phyloP scores from a whole-genome alignment of 2,797 vertebrate genomes.

The Pseudochirops cupreus region DNA sequence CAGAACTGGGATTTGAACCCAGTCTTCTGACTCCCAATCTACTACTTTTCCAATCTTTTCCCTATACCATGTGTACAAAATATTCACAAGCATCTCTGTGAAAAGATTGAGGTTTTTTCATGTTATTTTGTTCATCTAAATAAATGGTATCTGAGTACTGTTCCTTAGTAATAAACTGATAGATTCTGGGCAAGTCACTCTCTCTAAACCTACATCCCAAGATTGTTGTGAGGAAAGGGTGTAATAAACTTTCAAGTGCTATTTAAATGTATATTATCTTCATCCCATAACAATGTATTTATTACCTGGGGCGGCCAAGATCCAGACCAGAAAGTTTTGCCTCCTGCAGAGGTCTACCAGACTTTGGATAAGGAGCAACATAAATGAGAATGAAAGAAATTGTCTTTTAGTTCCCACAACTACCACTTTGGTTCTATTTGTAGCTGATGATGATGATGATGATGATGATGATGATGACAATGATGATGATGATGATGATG shows the following conservation, averaged over 20 bases:
- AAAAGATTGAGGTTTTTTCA: background rate
- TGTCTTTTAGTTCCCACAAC: background rate
- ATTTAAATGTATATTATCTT: background rate
- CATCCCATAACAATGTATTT: background rate
- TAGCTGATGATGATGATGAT: no score
- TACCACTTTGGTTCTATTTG: background rate
- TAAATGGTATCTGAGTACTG: background rate
- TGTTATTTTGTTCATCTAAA: background rate
- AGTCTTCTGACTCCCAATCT: background rate
- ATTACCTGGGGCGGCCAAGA: background rate
- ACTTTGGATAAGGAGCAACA: background rate
- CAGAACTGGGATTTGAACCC: background rate
- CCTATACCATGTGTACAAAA: background rate
- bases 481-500: no score
- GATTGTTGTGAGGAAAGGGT: background rate
- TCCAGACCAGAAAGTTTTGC: background rate
- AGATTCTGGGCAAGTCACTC: background rate
- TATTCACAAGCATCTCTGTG: background rate
- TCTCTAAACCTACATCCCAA: background rate
- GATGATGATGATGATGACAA: no score
- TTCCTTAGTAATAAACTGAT: background rate
- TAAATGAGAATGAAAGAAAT: background rate
- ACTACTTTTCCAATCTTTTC: background rate
- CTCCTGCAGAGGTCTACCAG: background rate
- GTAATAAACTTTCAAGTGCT: background rate